Conservation (phyloP, 2,797 vertebrate genomes). For the Enteromius unitaeniatus region DNA sequence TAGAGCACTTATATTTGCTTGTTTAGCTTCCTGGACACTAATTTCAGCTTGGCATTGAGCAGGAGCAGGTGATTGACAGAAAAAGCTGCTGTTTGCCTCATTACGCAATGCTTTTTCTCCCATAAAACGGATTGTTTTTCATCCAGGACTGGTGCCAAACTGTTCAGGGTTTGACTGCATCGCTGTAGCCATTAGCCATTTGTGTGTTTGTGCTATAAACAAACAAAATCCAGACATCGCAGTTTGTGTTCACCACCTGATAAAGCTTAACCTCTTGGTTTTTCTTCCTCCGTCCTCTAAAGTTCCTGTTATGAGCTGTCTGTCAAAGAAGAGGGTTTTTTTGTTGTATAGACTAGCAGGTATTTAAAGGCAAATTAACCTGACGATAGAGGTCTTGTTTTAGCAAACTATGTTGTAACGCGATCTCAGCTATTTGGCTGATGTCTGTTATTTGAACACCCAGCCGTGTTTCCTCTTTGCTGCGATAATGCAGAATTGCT, state of each 20-base stretch:
- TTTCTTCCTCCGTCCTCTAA: neutral
- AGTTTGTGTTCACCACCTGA: slow-evolving; percentile 2
- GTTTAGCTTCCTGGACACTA: slow-evolving; percentile 18
- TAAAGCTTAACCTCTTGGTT: neutral
- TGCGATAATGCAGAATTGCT: slow-evolving; percentile 33
- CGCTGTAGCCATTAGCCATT: neutral
- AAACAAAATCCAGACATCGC: slow-evolving; percentile 11
- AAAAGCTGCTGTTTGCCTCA: neutral
- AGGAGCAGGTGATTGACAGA: slow-evolving; percentile 24
- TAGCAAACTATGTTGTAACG: neutral
- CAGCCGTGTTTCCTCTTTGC: neutral
- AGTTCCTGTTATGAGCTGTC: neutral
- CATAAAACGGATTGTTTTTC: neutral
- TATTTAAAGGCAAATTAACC: slow-evolving; percentile 2
- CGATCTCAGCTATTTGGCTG: neutral
- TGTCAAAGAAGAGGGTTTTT: neutral
- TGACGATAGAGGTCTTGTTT: neutral
- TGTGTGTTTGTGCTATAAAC: neutral
- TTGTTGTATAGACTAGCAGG: neutral
- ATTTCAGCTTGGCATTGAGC: slow-evolving; percentile 31
- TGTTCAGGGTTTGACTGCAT: neutral
- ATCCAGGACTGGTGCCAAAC: neutral
- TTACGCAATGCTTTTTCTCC: neutral
- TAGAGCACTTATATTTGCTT: neutral
- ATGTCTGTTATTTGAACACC: neutral